Evolutionary conservation across 1,140 invertebrate genomes (phyloP).

Genomic region (Drosophila punjabiensis): DNA sequence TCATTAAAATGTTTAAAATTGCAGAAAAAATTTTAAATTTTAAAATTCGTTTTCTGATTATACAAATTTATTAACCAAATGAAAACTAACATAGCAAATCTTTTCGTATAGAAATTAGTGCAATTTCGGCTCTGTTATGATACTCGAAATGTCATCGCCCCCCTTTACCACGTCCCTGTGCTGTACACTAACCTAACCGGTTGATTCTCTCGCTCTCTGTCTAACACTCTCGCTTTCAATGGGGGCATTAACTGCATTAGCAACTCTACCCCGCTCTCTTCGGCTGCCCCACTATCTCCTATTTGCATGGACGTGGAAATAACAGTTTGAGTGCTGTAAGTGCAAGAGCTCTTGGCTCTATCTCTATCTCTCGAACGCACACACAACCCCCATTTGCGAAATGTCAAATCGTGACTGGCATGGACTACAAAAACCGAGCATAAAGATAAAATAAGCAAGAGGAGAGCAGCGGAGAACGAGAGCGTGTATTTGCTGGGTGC

Average conservation of each 20-base stretch:
- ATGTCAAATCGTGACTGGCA: conserved; percentile 44
- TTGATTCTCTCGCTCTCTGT: neutral
- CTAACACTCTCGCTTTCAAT: conserved; percentile 21
- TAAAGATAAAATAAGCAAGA: conserved; percentile 23
- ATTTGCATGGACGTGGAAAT: conserved; percentile 23
- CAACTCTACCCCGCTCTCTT: neutral
- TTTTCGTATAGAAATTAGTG: too few relatives aligned
- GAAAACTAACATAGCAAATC: too few relatives aligned
- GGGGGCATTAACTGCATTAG: conserved; percentile 19
- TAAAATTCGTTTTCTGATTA: too few relatives aligned
- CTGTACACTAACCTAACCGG: neutral
- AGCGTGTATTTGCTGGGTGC: conserved; percentile 36
- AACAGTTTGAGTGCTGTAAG: neutral
- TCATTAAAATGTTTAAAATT: too few relatives aligned
- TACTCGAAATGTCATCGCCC: neutral
- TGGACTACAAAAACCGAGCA: conserved; percentile 15
- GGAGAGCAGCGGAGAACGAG: conserved; percentile 5
- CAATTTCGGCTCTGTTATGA: too few relatives aligned
- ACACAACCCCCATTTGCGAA: conserved; percentile 26
- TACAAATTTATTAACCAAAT: too few relatives aligned
- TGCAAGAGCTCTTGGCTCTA: conserved; percentile 6
- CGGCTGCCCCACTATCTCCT: neutral
- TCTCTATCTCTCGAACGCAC: neutral
- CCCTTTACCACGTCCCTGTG: neutral
- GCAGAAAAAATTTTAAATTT: too few relatives aligned